A percentile compares a stretch with the other conserved stretches of the same genome.
Evolutionary conservation across 2,113 vertebrate species (phyloP).

Genomic region (Phalacrocorax aristotelis): DNA sequence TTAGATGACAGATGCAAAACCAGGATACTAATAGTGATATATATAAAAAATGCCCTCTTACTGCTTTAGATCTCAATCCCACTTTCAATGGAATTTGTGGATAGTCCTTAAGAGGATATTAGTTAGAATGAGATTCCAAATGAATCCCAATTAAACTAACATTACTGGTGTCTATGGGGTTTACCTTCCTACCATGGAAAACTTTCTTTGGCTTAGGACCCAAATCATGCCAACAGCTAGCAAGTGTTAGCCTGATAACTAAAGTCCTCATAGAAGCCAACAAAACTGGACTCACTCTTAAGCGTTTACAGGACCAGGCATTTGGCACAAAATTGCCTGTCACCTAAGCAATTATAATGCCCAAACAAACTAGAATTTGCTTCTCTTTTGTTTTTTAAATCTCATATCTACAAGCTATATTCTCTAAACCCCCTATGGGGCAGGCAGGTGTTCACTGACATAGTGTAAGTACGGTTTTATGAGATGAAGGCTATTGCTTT

Average conservation of each 20-base stretch:
- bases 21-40: conserved; percentile 11
- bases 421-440: neutral
- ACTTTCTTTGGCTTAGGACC: neutral
- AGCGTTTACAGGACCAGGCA: neutral
- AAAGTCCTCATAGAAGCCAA: neutral
- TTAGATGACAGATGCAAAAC: conserved; percentile 27
- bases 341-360: conserved; percentile 25
- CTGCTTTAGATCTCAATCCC: neutral
- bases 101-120: conserved; percentile 48
- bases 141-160: conserved; percentile 67
- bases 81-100: neutral
- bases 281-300: neutral
- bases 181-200: conserved; percentile 54
- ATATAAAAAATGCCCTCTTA: neutral
- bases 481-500: neutral
- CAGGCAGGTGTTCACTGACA: neutral
- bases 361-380: conserved; percentile 45
- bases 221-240: neutral
- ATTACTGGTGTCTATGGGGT: conserved; percentile 46
- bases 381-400: neutral
- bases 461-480: neutral
- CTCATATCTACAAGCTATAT: neutral
- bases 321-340: conserved; percentile 24
- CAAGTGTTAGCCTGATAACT: neutral
- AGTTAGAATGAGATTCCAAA: conserved; percentile 13